These are phyloP conservation scores for Drosophila atroscutellata DNA, from an alignment of 2,888 invertebrate genomes.

Conservation along the genomic window DNA sequence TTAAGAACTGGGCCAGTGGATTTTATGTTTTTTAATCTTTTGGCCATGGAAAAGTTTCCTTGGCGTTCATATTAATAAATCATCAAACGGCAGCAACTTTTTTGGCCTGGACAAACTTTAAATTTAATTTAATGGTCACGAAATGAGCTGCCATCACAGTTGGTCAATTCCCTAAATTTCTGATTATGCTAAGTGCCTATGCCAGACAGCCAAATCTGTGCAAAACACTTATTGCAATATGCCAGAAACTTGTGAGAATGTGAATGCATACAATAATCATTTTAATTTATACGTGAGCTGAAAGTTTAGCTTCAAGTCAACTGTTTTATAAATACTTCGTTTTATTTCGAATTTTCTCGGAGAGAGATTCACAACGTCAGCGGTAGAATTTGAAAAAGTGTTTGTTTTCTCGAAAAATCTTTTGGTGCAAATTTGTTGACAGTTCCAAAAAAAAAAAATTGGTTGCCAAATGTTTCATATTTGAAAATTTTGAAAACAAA, in stretches of 20 bases:
- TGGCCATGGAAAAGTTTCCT: slow-evolving; percentile 52
- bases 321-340: not conserved
- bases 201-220: slow-evolving; percentile 5
- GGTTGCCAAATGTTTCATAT: slow-evolving; percentile 8
- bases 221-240: slow-evolving; percentile 14
- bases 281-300: not conserved
- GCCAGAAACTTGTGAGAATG: too few species aligned
- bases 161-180: slow-evolving; percentile 36
- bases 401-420: not conserved
- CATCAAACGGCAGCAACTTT: slow-evolving; percentile 48
- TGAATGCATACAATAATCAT: not conserved
- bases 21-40: slow-evolving; percentile 56
- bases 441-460: not conserved
- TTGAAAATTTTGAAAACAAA: not conserved
- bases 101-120: slow-evolving; percentile 47
- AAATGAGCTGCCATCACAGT: slow-evolving; percentile 43
- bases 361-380: not conserved
- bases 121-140: slow-evolving; percentile 67
- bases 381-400: not conserved
- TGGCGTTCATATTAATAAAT: slow-evolving; percentile 67
- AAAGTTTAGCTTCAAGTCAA: not conserved
- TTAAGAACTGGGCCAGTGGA: slow-evolving; percentile 17
- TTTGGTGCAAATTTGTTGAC: not conserved
- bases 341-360: not conserved
- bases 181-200: slow-evolving; percentile 36